Evolutionary conservation across 2,888 invertebrate genomes (phyloP).

Genomic region (Celastrina argiolus): DNA sequence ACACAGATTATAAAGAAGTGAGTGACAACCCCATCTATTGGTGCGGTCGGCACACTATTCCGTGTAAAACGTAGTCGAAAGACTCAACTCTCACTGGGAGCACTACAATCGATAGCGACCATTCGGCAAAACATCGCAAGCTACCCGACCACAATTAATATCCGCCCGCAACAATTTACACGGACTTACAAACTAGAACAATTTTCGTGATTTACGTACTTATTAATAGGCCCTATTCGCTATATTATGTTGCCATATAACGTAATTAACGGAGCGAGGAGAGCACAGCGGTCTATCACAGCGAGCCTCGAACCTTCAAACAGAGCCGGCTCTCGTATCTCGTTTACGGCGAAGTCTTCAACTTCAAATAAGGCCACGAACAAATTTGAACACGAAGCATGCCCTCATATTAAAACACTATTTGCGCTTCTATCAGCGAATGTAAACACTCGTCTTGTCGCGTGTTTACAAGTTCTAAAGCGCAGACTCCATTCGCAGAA

Average conservation of each 20-base stretch:
- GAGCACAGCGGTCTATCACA: slow-evolving; percentile 75
- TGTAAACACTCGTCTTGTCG: slow-evolving; percentile 20
- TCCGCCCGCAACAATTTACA: slow-evolving; percentile 41
- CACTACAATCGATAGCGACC: neutral
- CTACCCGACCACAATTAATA: slow-evolving; percentile 11
- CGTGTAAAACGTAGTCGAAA: neutral
- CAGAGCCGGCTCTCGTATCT: slow-evolving; percentile 32
- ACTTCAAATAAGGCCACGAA: slow-evolving; percentile 75
- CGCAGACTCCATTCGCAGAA: neutral
- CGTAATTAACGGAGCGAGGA: slow-evolving; percentile 46
- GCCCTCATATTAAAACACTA: slow-evolving; percentile 45
- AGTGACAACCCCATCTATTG: neutral
- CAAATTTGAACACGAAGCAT: slow-evolving; percentile 66
- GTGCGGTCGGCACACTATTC: neutral
- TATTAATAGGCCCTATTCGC: slow-evolving; percentile 58
- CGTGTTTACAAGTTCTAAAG: neutral
- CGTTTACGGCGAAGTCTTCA: slow-evolving; percentile 50
- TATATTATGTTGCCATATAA: slow-evolving; percentile 35
- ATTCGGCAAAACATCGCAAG: slow-evolving; percentile 20
- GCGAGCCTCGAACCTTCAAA: slow-evolving; percentile 45
- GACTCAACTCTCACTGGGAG: neutral
- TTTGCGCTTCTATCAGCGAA: slow-evolving; percentile 52
- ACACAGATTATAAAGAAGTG: neutral
- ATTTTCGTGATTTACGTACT: slow-evolving; percentile 46
- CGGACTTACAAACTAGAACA: slow-evolving; percentile 40